Evolutionary conservation across 2,888 invertebrate species (phyloP).

Genomic region (Punctoribates punctum): DNA sequence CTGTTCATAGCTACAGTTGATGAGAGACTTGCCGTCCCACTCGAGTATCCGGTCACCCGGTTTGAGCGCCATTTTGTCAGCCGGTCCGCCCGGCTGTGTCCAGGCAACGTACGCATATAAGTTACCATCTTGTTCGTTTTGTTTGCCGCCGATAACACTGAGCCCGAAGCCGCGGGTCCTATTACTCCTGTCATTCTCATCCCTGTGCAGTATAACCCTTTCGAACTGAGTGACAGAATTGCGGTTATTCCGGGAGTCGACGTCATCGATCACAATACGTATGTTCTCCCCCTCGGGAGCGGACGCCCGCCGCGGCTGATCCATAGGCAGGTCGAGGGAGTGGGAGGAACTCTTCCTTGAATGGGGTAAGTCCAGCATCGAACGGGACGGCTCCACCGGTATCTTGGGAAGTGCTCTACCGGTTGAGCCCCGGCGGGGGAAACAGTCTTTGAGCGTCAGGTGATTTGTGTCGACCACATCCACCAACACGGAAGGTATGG

Average conservation of each 20-base stretch:
- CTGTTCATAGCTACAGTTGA: slow-evolving; percentile 89
- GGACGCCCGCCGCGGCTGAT: slow-evolving; percentile 55
- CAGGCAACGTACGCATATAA: slow-evolving; percentile 86
- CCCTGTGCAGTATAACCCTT: slow-evolving; percentile 45
- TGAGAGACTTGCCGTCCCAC: slow-evolving; percentile 83
- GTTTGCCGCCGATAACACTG: slow-evolving; percentile 89
- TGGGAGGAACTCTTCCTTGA: slow-evolving; percentile 54
- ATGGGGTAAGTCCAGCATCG: slow-evolving; percentile 41
- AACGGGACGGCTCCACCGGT: slow-evolving; percentile 40
- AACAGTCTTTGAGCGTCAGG: slow-evolving; percentile 42
- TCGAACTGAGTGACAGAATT: slow-evolving; percentile 42
- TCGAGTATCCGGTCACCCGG: slow-evolving; percentile 65
- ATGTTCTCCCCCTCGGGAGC: slow-evolving; percentile 81
- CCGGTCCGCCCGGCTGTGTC: slow-evolving; percentile 86
- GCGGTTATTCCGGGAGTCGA: slow-evolving; percentile 64
- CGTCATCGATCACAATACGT: slow-evolving; percentile 87
- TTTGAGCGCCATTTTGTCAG: slow-evolving; percentile 62
- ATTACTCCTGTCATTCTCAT: slow-evolving; percentile 41
- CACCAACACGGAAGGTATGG: slow-evolving; percentile 43
- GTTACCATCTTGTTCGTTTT: slow-evolving; percentile 70
- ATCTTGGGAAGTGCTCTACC: slow-evolving; percentile 45
- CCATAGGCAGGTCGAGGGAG: slow-evolving; percentile 47
- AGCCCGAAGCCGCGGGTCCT: slow-evolving; percentile 79
- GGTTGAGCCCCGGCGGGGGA: slow-evolving; percentile 42
- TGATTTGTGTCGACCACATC: slow-evolving; percentile 41